A percentile compares a stretch with the other conserved stretches of the same genome.
Evolutionary conservation across 2,113 vertebrate species (phyloP).

Genomic region (Dendrocopos noguchii): DNA sequence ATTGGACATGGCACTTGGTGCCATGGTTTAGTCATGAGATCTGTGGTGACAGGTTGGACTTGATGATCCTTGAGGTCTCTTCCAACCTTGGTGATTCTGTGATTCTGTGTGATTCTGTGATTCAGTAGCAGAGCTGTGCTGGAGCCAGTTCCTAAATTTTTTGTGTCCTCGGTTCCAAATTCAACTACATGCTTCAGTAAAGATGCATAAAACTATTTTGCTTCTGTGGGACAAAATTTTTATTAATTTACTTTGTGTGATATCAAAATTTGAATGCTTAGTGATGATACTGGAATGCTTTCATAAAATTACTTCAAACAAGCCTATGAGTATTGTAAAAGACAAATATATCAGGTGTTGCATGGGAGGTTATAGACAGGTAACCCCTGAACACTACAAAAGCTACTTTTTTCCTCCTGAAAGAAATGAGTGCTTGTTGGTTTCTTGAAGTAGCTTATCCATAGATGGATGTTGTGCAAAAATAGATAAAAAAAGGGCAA

Average conservation of each 20-base stretch:
- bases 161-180: background rate
- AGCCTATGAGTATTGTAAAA: background rate
- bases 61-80: no score
- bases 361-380: background rate
- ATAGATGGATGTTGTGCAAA: fast-evolving
- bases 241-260: background rate
- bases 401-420: background rate
- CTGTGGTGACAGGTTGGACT: no score
- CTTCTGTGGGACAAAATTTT: background rate
- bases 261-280: background rate
- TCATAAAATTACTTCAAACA: background rate
- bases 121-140: background rate
- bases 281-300: background rate
- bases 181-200: background rate
- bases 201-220: background rate
- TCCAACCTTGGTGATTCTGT: no score
- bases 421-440: background rate
- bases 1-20: no score
- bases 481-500: background rate
- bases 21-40: no score
- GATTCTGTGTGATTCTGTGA: no score
- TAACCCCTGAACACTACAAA: background rate
- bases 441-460: background rate
- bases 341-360: background rate
- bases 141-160: background rate